These are phyloP conservation scores for Indri indri DNA, from an alignment of 2,113 vertebrate species.

Conservation along the genomic window DNA sequence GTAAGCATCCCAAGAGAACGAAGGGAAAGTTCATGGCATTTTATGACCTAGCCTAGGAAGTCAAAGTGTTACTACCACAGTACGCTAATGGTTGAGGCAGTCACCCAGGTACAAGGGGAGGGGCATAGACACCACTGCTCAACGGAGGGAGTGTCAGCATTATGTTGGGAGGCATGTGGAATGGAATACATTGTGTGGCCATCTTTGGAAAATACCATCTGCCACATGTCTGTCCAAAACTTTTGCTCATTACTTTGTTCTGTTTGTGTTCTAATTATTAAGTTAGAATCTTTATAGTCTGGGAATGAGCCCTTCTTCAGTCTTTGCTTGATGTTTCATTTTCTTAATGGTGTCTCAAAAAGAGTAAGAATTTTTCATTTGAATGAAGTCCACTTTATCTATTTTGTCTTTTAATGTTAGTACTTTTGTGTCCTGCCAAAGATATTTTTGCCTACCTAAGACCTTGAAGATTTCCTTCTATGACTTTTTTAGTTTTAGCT, in stretches of 20 bases:
- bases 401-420: neutral
- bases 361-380: neutral
- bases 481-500: neutral
- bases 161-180: neutral
- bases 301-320: neutral
- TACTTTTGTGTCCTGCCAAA: neutral
- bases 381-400: neutral
- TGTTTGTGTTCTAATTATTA: neutral
- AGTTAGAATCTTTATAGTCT: neutral
- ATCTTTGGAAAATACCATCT: neutral
- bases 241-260: neutral
- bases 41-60: neutral
- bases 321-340: neutral
- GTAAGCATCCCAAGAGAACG: neutral
- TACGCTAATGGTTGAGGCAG: neutral
- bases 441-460: neutral
- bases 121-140: neutral
- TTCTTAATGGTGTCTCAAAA: neutral
- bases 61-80: neutral
- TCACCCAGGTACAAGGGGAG: neutral
- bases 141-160: too few relatives aligned
- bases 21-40: neutral
- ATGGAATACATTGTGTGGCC: neutral
- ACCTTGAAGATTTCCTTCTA: neutral
- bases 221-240: neutral